Conservation (phyloP, 2,888 invertebrate genomes). For the Auanema sp. region DNA sequence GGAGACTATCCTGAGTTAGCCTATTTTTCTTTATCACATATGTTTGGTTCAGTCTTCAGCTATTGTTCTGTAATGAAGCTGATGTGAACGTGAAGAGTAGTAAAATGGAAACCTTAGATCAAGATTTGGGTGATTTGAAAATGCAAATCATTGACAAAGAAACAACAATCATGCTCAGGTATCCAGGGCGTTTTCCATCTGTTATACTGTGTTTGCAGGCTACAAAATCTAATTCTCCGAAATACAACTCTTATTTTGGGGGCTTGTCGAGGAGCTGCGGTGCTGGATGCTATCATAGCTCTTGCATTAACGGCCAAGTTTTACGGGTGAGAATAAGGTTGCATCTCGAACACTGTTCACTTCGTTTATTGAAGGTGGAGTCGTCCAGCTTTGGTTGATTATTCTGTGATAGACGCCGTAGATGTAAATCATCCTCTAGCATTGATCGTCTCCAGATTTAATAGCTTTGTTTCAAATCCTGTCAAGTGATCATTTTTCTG, state of each 20-base stretch:
- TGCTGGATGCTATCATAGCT: conserved; percentile 71
- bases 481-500: conserved; percentile 27
- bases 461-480: conserved; percentile 52
- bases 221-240: conserved; percentile 72
- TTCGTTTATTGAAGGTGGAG: conserved; percentile 69
- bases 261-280: conserved; percentile 72
- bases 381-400: conserved; percentile 71
- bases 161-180: conserved; percentile 71
- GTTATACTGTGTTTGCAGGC: neutral
- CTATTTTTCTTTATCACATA: neutral
- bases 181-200: neutral
- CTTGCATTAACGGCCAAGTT: conserved; percentile 28
- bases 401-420: conserved; percentile 52
- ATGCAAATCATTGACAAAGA: conserved; percentile 78
- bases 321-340: conserved; percentile 15
- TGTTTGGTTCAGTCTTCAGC: conserved; percentile 67
- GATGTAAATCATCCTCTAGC: conserved; percentile 29
- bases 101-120: conserved; percentile 75
- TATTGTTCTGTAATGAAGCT: conserved; percentile 73
- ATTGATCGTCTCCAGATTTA: conserved; percentile 20
- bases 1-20: conserved; percentile 21
- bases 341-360: neutral
- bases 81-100: conserved; percentile 76
- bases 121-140: conserved; percentile 78
- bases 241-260: conserved; percentile 70